Conservation (phyloP, 2,797 vertebrate species). For the Rhinoraja longicauda region DNA sequence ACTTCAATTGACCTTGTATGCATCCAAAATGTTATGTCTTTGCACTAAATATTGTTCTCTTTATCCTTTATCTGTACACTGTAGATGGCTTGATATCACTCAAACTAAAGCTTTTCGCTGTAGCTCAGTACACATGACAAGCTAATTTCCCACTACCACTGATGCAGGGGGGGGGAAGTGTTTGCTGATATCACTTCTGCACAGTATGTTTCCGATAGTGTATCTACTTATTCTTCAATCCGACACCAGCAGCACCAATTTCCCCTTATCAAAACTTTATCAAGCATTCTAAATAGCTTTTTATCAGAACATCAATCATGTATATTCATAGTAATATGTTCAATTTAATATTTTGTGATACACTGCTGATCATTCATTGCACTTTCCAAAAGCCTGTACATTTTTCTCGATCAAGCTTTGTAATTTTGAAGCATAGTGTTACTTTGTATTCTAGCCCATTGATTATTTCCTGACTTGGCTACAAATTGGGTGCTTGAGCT, state of each 20-base stretch:
- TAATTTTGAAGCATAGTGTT: neutral
- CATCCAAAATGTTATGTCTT: neutral
- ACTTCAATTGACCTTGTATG: neutral
- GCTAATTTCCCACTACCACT: neutral
- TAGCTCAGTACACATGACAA: no score
- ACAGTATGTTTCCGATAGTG: neutral
- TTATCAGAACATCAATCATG: neutral
- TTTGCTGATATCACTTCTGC: neutral
- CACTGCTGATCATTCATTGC: neutral
- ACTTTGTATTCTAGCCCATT: neutral
- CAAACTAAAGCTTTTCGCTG: no score
- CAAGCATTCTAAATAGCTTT: neutral
- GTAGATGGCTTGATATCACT: no score
- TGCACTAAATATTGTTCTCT: no score
- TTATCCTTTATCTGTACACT: no score
- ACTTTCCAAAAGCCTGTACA: neutral
- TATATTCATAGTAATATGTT: no score
- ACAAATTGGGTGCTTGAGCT: neutral
- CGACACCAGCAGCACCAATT: neutral
- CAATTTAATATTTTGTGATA: neutral
- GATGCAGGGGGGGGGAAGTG: neutral
- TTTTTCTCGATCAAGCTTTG: neutral
- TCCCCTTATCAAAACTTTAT: neutral
- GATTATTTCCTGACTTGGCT: neutral
- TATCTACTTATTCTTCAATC: neutral